These are phyloP conservation scores for Limonius californicus DNA, from an alignment of 1,140 invertebrate species.

Conservation along the genomic window DNA sequence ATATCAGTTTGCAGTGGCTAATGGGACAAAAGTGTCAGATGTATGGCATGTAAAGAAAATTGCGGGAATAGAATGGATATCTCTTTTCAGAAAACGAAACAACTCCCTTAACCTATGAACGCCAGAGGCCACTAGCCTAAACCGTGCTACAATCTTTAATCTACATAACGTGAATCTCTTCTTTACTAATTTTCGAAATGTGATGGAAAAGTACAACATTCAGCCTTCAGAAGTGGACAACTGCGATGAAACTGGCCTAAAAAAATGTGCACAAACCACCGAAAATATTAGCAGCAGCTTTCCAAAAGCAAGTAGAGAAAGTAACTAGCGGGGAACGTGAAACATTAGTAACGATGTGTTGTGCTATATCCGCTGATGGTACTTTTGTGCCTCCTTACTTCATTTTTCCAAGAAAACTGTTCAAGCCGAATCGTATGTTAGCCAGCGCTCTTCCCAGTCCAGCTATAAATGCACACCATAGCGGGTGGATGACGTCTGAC, in stretches of 20 bases:
- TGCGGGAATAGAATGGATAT: not conserved
- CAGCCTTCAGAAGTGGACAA: not conserved
- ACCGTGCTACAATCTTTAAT: not conserved
- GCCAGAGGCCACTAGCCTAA: too few relatives aligned
- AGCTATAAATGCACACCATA: too few relatives aligned
- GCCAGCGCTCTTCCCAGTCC: too few relatives aligned
- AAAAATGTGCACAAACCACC: constrained; percentile 46
- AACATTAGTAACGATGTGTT: not conserved
- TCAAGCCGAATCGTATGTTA: too few relatives aligned
- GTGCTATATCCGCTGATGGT: too few relatives aligned
- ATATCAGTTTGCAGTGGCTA: constrained; percentile 16
- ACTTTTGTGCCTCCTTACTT: too few relatives aligned
- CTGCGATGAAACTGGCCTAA: constrained; percentile 47
- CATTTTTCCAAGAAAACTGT: too few relatives aligned
- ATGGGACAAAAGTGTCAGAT: constrained; percentile 5
- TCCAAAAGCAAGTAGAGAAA: constrained; percentile 37
- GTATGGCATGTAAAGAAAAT: constrained; percentile 12
- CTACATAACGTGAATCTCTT: not conserved
- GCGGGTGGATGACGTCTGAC: too few relatives aligned
- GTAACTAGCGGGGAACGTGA: constrained; percentile 23
- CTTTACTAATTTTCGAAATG: not conserved
- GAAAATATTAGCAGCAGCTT: constrained; percentile 41
- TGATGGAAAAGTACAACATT: not conserved
- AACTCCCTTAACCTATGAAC: too few relatives aligned
- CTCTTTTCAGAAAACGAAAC: too few relatives aligned